phyloP scores from a whole-genome alignment of 2,113 vertebrate species.

The Oreochromis aureus region DNA sequence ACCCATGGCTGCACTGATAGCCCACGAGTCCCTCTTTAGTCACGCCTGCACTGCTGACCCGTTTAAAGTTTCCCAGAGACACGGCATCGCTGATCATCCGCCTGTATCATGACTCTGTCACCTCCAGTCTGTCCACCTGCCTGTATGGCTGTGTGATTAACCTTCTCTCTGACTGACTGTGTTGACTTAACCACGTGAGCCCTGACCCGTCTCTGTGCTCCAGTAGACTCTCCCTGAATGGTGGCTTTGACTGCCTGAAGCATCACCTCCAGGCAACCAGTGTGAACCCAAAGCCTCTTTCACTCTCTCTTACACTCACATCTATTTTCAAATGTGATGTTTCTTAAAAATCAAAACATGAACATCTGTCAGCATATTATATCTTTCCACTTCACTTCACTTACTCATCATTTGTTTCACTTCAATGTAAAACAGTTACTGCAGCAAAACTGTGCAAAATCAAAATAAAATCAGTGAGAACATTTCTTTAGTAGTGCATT shows the following conservation, averaged over 20 bases:
- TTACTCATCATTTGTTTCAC: neutral
- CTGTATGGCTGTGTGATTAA: neutral
- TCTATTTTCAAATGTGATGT: neutral
- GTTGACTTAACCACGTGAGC: neutral
- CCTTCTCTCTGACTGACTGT: neutral
- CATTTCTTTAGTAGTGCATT: accelerated
- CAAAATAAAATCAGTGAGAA: neutral
- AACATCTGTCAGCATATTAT: accelerated
- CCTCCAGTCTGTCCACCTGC: neutral
- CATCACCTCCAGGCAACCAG: constrained; percentile 64
- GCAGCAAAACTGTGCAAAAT: accelerated
- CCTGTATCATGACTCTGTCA: neutral
- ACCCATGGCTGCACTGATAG: neutral
- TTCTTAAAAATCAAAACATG: neutral
- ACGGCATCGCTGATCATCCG: accelerated
- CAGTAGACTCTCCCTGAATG: neutral
- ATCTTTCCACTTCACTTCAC: neutral
- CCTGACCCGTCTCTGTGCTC: neutral
- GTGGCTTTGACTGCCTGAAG: neutral
- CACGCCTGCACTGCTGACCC: accelerated
- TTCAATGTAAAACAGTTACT: neutral
- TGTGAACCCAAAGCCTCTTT: constrained; percentile 45
- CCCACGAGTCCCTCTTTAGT: neutral
- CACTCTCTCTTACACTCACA: neutral
- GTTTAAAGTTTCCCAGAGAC: neutral